A percentile compares a stretch with the other conserved stretches of the same genome.
phyloP scores from a whole-genome alignment of 2,113 vertebrate species.

The Plecotus auritus region DNA sequence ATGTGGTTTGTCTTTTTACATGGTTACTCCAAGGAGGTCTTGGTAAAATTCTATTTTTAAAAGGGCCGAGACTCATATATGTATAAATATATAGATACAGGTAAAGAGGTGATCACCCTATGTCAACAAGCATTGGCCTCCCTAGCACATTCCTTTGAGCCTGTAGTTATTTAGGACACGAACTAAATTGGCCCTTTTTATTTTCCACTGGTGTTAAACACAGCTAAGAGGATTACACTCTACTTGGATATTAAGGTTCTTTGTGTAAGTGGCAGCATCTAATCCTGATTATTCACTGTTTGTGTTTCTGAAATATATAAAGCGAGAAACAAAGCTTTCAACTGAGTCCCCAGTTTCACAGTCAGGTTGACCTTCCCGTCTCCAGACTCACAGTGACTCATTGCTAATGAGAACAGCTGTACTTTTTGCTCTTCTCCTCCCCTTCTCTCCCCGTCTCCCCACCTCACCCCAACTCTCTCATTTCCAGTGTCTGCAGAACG shows the following conservation, averaged over 20 bases:
- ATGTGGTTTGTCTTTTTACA: not conserved
- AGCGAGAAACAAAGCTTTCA: conserved; percentile 34
- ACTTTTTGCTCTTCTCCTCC: not conserved
- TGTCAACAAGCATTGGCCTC: not conserved
- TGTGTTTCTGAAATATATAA: conserved; percentile 56
- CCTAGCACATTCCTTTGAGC: not conserved
- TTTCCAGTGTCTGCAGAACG: not conserved
- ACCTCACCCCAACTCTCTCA: not conserved
- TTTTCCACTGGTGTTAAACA: conserved; percentile 29
- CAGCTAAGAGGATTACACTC: conserved; percentile 53
- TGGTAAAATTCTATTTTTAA: not conserved
- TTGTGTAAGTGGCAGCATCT: conserved; percentile 44
- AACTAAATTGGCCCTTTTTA: conserved; percentile 42
- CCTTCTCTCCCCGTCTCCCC: too few species aligned
- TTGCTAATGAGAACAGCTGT: not conserved
- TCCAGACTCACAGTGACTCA: not conserved
- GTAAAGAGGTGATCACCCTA: not conserved
- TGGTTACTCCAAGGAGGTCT: not conserved
- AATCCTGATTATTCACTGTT: conserved; percentile 62
- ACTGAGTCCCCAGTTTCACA: conserved; percentile 1
- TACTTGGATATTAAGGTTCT: conserved; percentile 44
- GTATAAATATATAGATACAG: not conserved
- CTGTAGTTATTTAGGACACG: conserved; percentile 29
- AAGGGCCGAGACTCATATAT: not conserved
- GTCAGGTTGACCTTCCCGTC: conserved; percentile 14